Base-by-base conservation (phyloP, 2,797 vertebrate genomes). In the Furcifer pardalis region DNA sequence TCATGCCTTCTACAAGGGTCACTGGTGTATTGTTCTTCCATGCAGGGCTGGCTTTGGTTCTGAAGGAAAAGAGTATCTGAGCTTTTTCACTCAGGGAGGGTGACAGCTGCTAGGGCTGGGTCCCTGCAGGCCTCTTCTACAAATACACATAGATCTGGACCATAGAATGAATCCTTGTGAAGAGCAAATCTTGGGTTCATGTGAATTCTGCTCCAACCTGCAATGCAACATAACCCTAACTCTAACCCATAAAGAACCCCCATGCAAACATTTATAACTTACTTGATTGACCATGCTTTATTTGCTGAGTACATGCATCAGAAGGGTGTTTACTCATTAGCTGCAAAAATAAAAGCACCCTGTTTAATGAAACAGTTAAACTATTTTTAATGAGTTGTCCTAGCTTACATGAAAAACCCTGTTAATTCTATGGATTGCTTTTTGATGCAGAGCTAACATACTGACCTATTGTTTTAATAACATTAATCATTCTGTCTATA, bases 401-500 rank as follows among this genome's bases (percentile, higher is more conserved):
- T 25, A 89, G 88, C 84, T 81, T 89, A 84, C 62, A 86, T 82
- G 21, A 84, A 23, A 89, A 80, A 87, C 27, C n/a, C 65, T 23
- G 86, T 90, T 94, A 90, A 90, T 90, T 32, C 30, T 56, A 62
- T 56, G 71, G 63, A 81, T 74, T 84, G 86, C 80, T 88, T 81
- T 89, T 93, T 79, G 82, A 25, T 21, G 13, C 42, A 42, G 35
- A 87, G 85, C 46, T 90, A 90, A 85, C 83, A 49, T 71, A 89
- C 85, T 92, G 79, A 89, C 46, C n/a, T 63, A 87, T 88, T 93
- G 89, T 93, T 94, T 94, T 91, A 84, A 75, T 87, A 90, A 78
- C 82, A 91, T 88, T 93, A 93, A 90, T 92, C 88, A 94, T 91
- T 94, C 76, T 84, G 88, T 60, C 81, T 89, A 90, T 91, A 94